Percentiles rank a stretch among this genome's conserved stretches.
These are phyloP conservation scores for Stichopus horrens DNA, from an alignment of 53 echinoderm and acorn worm genomes.

Conservation along the genomic window DNA sequence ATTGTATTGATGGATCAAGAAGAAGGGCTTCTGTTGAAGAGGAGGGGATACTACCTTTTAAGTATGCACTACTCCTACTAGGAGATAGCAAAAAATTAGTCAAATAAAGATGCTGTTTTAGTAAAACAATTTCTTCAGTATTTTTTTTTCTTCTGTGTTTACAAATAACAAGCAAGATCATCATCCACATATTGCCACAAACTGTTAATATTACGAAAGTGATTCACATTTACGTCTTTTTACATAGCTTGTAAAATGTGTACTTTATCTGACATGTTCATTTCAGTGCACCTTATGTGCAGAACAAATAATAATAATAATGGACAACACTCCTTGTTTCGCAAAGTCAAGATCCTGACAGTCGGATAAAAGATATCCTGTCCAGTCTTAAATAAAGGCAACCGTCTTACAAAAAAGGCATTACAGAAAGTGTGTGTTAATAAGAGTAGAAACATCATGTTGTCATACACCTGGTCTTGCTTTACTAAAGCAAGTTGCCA, in stretches of 20 bases:
- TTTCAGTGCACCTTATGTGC: constrained; percentile 10
- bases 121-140: constrained; percentile 16
- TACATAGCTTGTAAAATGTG: constrained; percentile 2
- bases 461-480: no score
- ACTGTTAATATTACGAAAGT: constrained; percentile 25
- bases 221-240: constrained; percentile 32
- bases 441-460: no score
- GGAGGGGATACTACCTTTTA: no score
- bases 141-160: constrained; percentile 8
- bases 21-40: no score
- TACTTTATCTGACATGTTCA: neutral
- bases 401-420: neutral
- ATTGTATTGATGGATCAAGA: no score
- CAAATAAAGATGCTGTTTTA: neutral
- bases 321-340: neutral
- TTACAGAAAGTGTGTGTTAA: neutral
- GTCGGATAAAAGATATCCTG: neutral
- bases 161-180: constrained; percentile 37
- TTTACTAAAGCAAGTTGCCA: no score
- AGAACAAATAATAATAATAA: neutral
- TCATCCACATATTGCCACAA: constrained; percentile 35
- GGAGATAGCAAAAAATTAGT: neutral
- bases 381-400: neutral
- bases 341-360: neutral
- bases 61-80: neutral